A percentile compares a stretch with the other conserved stretches of the same genome.
phyloP scores from a whole-genome alignment of 2,888 invertebrate genomes.

The Drosophila mayaguana region DNA sequence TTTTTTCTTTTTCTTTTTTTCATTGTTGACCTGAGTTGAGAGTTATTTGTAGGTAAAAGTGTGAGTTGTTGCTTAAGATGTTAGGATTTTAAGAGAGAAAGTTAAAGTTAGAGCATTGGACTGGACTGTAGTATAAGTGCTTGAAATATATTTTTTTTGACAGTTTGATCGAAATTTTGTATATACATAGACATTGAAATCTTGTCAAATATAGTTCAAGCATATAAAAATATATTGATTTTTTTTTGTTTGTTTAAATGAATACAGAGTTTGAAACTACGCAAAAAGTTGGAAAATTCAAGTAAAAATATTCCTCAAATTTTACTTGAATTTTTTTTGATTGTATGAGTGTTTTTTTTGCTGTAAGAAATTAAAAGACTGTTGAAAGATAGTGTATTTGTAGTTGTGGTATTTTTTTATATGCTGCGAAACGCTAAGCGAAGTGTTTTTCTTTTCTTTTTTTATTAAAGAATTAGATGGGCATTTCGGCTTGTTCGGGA shows the following conservation, averaged over 20 bases:
- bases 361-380: constrained; percentile 35
- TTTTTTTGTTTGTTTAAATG: constrained; percentile 15
- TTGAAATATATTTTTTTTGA: constrained; percentile 49
- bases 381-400: constrained; percentile 33
- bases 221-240: constrained; percentile 40
- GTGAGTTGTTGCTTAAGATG: constrained; percentile 69
- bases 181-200: constrained; percentile 25
- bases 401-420: constrained; percentile 32
- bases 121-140: constrained; percentile 46
- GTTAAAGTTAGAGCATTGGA: constrained; percentile 74
- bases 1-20: constrained; percentile 58
- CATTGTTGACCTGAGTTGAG: constrained; percentile 65
- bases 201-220: constrained; percentile 52
- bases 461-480: constrained; percentile 30
- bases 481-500: constrained; percentile 31
- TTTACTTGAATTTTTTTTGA: constrained; percentile 14
- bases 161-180: constrained; percentile 14
- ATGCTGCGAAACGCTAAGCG: constrained; percentile 74
- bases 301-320: constrained; percentile 15
- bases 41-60: constrained; percentile 68
- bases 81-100: constrained; percentile 65
- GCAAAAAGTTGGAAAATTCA: constrained; percentile 33
- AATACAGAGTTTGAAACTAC: constrained; percentile 24
- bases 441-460: constrained; percentile 16
- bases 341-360: constrained; percentile 7